Evolutionary conservation across 2,797 vertebrate genomes (phyloP).

Genomic region (Acrossocheilus wenchowensis): DNA sequence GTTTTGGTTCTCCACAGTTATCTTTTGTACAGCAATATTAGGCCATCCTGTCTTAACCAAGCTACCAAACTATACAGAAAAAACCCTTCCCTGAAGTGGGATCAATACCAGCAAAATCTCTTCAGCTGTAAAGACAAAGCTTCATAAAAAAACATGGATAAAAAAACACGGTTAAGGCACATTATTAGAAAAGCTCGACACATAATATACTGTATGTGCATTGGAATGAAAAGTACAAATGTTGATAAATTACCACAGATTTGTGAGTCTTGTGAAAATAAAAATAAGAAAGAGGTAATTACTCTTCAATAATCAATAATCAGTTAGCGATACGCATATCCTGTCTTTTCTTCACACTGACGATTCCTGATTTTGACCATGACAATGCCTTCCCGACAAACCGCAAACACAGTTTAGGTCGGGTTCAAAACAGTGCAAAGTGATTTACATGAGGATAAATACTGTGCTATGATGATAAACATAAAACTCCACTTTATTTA

Average conservation of each 20-base stretch:
- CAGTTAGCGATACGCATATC: neutral
- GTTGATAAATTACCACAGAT: conserved; percentile 55
- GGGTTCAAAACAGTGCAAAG: conserved; percentile 45
- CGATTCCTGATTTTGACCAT: conserved; percentile 38
- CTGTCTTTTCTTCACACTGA: conserved; percentile 18
- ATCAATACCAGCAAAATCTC: conserved; percentile 42
- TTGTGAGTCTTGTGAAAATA: conserved; percentile 38
- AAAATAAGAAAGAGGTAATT: conserved; percentile 45
- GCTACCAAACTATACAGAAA: conserved; percentile 29
- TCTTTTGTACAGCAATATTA: conserved; percentile 46
- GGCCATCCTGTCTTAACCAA: neutral
- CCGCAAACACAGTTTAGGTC: conserved; percentile 22
- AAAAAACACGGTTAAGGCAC: conserved; percentile 34
- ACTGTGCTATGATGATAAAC: conserved; percentile 36
- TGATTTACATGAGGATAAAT: conserved; percentile 44
- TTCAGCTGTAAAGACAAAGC: conserved; percentile 19
- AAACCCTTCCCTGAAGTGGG: conserved; percentile 19
- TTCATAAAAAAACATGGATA: conserved; percentile 11
- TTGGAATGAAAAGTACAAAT: conserved; percentile 21
- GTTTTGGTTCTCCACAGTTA: conserved; percentile 47
- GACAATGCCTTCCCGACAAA: conserved; percentile 31
- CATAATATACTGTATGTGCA: conserved; percentile 52
- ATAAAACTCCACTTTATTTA: conserved; percentile 16
- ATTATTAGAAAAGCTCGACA: conserved; percentile 37
- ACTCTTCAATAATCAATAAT: conserved; percentile 21